Percentiles rank a stretch among this genome's conserved stretches.
Conservation (phyloP, 2,888 invertebrate species). For the Thysanoteuthis rhombus region DNA sequence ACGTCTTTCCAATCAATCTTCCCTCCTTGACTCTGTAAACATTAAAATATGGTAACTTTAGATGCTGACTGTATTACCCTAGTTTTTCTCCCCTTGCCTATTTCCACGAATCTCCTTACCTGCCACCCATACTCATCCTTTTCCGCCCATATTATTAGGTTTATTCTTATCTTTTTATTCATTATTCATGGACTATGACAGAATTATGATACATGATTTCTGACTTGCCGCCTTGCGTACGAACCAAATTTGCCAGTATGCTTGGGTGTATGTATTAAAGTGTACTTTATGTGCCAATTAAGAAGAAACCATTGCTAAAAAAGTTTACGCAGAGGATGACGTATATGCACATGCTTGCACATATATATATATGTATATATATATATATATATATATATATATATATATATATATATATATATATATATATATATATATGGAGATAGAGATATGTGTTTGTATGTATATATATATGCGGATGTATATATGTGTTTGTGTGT, state of each 20-base stretch:
- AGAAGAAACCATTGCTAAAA: no score
- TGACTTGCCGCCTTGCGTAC: neutral
- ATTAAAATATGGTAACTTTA: neutral
- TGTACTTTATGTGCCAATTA: neutral
- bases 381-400: neutral
- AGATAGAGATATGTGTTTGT: neutral
- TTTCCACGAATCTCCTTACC: neutral
- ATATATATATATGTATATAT: neutral
- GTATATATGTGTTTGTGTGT: neutral
- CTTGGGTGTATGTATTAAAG: neutral
- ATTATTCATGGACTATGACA: neutral
- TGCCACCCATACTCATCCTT: no score
- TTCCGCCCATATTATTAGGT: neutral
- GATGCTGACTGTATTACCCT: neutral
- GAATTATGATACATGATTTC: neutral
- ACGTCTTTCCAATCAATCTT: no score
- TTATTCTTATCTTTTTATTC: neutral
- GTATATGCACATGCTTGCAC: neutral
- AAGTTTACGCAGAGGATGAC: no score
- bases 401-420: neutral
- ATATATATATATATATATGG: neutral
- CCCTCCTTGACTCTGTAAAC: neutral
- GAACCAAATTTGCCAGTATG: neutral
- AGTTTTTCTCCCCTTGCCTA: neutral
- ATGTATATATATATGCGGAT: neutral